Percentiles rank a stretch among this genome's conserved stretches.
phyloP scores from a whole-genome alignment of 1,140 invertebrate genomes.

The Calliphora vicina region DNA sequence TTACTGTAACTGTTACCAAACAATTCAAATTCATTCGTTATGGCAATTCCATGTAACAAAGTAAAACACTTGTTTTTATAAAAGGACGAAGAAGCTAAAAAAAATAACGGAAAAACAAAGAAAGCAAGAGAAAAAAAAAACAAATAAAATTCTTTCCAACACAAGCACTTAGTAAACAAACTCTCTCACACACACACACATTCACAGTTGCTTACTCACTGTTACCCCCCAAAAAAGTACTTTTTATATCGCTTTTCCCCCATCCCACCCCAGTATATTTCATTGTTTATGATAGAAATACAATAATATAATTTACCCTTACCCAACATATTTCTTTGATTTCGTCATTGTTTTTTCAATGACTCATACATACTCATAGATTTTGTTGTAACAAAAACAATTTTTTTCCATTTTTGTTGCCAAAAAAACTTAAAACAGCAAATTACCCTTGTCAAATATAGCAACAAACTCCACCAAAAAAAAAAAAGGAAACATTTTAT shows the following conservation, averaged over 20 bases:
- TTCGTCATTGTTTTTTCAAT: neutral
- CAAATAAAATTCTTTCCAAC: neutral
- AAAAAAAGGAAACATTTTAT: neutral
- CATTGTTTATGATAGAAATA: neutral
- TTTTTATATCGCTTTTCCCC: neutral
- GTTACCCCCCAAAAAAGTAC: neutral
- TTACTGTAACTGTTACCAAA: neutral
- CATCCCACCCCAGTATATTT: too few relatives aligned
- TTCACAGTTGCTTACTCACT: too few relatives aligned
- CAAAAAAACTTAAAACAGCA: neutral
- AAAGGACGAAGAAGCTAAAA: too few relatives aligned
- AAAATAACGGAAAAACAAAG: too few relatives aligned
- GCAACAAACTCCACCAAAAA: too few relatives aligned
- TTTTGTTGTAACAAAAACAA: neutral
- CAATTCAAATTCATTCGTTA: slow-evolving; percentile 8
- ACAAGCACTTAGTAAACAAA: neutral
- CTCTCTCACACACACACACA: neutral
- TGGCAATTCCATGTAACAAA: neutral
- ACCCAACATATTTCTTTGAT: neutral
- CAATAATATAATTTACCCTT: neutral
- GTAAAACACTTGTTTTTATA: neutral
- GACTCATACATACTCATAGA: neutral
- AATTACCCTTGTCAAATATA: slow-evolving; percentile 7
- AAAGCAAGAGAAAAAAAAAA: neutral
- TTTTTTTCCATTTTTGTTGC: neutral